Evolutionary conservation across 2,797 vertebrate genomes (phyloP).

Genomic region (Arnoldichthys spilopterus): DNA sequence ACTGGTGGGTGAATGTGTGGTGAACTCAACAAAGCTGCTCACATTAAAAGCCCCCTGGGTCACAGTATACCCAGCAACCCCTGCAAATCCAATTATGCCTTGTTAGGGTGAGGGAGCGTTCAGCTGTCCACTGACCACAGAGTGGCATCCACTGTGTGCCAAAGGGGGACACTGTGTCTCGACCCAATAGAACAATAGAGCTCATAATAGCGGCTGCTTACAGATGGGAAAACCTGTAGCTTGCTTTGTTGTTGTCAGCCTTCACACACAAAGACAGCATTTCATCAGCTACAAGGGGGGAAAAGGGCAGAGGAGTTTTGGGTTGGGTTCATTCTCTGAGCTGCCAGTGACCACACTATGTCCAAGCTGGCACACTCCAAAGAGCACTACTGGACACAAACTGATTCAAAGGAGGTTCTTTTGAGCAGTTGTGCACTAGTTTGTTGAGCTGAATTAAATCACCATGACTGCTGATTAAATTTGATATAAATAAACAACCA

Average conservation of each 20-base stretch:
- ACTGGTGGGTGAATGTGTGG: neutral
- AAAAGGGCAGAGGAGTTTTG: constrained; percentile 9
- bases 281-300: constrained; percentile 6
- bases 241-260: constrained; percentile 35
- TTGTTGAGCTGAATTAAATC: no score
- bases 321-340: neutral
- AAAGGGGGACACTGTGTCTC: constrained; percentile 27
- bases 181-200: constrained; percentile 51
- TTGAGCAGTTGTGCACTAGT: no score
- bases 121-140: constrained; percentile 46
- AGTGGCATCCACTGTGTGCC: neutral
- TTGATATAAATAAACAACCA: no score
- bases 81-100: constrained; percentile 69
- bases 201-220: constrained; percentile 45
- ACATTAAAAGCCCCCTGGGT: constrained; percentile 75
- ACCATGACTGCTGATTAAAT: no score
- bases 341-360: neutral
- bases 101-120: constrained; percentile 55
- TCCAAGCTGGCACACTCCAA: constrained; percentile 19
- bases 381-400: constrained; percentile 51
- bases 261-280: constrained; percentile 21
- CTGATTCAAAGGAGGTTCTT: neutral
- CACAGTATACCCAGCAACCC: constrained; percentile 68
- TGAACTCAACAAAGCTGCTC: constrained; percentile 60
- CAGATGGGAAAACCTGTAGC: constrained; percentile 37